A percentile compares a stretch with the other conserved stretches of the same genome.
Conservation (phyloP, 2,888 invertebrate genomes). For the Lithophane ornitopus region DNA sequence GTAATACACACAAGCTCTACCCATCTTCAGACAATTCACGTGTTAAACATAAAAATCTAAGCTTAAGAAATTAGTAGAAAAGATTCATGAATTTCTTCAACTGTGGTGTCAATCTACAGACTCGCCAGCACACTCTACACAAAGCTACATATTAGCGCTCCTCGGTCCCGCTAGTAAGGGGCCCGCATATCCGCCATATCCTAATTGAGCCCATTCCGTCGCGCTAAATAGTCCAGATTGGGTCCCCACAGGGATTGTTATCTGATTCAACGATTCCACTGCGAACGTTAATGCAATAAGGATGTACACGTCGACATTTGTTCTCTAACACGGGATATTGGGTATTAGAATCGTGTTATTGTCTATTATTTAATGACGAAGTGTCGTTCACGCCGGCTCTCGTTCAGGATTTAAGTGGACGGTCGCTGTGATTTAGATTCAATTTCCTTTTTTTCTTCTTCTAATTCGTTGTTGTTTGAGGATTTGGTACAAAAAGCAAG, state of each 20-base stretch:
- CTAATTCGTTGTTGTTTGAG: constrained; percentile 37
- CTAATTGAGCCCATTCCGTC: constrained; percentile 88
- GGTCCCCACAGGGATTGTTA: constrained; percentile 83
- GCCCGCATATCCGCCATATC: constrained; percentile 89
- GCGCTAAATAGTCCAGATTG: constrained; percentile 89
- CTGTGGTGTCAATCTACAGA: background rate
- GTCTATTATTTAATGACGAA: constrained; percentile 70
- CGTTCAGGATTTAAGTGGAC: constrained; percentile 64
- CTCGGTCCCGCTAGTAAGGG: constrained; percentile 79
- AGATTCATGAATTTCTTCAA: background rate
- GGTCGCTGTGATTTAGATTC: constrained; percentile 59
- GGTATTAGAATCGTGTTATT: constrained; percentile 73
- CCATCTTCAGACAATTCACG: background rate
- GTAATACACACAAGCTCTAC: background rate
- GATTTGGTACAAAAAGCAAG: constrained; percentile 19
- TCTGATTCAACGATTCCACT: constrained; percentile 85
- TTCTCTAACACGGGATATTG: constrained; percentile 79
- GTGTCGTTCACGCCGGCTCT: constrained; percentile 64
- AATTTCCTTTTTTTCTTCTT: constrained; percentile 55
- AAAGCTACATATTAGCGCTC: constrained; percentile 74
- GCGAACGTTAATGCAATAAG: constrained; percentile 84
- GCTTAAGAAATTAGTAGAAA: background rate
- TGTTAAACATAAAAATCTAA: background rate
- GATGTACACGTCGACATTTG: constrained; percentile 83
- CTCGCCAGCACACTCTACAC: background rate